Evolutionary conservation across 2,888 invertebrate genomes (phyloP).

Genomic region (Tipula lateralis): DNA sequence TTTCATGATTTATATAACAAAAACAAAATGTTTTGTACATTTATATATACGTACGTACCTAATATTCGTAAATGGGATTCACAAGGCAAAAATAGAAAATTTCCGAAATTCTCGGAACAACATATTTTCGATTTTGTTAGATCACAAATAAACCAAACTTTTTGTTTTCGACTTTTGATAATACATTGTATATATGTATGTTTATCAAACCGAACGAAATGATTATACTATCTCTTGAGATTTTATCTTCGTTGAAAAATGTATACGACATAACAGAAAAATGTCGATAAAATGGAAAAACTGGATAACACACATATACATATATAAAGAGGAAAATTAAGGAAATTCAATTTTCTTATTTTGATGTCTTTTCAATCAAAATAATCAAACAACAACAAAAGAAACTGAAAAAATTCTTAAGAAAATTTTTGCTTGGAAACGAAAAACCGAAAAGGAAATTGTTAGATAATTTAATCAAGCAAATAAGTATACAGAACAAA

Average conservation of each 20-base stretch:
- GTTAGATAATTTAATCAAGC: constrained; percentile 13
- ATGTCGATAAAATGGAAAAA: not conserved
- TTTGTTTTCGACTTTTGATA: not conserved
- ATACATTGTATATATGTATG: too few relatives aligned
- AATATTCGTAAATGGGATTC: not conserved
- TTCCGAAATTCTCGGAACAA: not conserved
- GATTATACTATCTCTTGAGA: not conserved
- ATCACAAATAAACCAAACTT: not conserved
- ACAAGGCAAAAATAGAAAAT: not conserved
- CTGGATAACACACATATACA: not conserved
- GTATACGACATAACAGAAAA: not conserved
- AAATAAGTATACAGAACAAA: not conserved
- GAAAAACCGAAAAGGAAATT: not conserved
- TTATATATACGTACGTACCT: not conserved
- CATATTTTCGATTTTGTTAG: not conserved
- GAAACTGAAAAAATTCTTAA: not conserved
- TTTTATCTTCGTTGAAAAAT: not conserved
- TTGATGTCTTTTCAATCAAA: constrained; percentile 19
- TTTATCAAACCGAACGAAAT: not conserved
- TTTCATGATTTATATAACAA: not conserved
- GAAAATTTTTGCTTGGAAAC: not conserved
- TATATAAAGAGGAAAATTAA: not conserved
- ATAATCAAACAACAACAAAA: constrained; percentile 3
- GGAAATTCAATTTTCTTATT: constrained; percentile 24
- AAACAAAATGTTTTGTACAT: not conserved